These are phyloP conservation scores for Mormyrus lacerda DNA, from an alignment of 2,113 vertebrate genomes.

Conservation along the genomic window DNA sequence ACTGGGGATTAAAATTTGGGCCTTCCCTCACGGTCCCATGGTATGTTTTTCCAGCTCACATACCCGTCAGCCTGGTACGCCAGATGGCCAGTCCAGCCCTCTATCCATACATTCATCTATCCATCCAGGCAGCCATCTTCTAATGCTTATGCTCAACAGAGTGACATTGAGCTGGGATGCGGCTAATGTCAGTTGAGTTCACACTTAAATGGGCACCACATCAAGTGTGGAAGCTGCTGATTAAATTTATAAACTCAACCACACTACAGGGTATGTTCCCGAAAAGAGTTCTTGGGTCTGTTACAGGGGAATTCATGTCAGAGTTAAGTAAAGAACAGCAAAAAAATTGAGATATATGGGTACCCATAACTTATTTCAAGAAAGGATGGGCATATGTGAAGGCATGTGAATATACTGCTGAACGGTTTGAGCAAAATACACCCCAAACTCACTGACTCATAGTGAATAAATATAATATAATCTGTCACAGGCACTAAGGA, in stretches of 20 bases:
- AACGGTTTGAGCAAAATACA: not conserved
- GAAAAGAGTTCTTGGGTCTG: not conserved
- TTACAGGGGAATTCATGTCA: not conserved
- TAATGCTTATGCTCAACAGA: not conserved
- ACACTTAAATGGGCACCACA: not conserved
- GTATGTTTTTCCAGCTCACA: not conserved
- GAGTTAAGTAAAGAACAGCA: not conserved
- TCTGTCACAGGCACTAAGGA: not conserved
- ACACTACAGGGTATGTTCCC: not conserved
- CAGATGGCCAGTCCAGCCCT: not conserved
- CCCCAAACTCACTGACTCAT: not conserved
- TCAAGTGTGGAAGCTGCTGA: not conserved
- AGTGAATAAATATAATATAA: not conserved
- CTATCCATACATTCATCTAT: not conserved
- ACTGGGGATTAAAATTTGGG: not conserved
- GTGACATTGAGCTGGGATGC: not conserved
- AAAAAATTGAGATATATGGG: not conserved
- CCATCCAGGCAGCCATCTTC: not conserved
- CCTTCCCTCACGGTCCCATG: not conserved
- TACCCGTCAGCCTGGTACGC: not conserved
- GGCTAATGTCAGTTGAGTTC: not conserved
- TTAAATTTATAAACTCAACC: not conserved
- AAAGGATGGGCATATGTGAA: not conserved
- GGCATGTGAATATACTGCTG: not conserved
- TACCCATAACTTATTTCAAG: not conserved